Evolutionary conservation across 2,888 invertebrate species (phyloP).

Genomic region (Smittia sp.): DNA sequence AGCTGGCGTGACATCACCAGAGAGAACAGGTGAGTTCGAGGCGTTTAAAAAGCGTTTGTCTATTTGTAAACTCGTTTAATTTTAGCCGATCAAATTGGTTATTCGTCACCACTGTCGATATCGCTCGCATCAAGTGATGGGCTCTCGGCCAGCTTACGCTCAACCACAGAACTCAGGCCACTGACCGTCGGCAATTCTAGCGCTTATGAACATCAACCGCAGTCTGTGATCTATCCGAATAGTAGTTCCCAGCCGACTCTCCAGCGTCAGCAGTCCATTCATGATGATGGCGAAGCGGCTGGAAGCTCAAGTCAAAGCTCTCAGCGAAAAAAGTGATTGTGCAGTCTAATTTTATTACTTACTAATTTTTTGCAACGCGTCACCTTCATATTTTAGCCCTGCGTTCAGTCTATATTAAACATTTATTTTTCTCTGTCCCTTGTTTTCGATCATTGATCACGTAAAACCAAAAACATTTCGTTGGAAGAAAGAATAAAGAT

Average conservation of each 20-base stretch:
- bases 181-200: constrained; percentile 45
- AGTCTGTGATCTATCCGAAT: not conserved
- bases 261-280: constrained; percentile 26
- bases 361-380: too few species aligned
- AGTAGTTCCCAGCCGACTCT: not conserved
- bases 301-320: not conserved
- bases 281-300: constrained; percentile 5
- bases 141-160: constrained; percentile 52
- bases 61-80: not conserved
- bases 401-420: too few species aligned
- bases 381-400: too few species aligned
- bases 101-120: constrained; percentile 62
- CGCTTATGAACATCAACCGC: not conserved
- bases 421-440: too few species aligned
- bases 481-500: too few species aligned
- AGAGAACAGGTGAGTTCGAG: constrained; percentile 49
- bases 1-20: constrained; percentile 50
- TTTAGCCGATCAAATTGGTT: constrained; percentile 54
- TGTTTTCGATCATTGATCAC: too few species aligned
- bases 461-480: too few species aligned
- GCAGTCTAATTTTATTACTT: too few species aligned
- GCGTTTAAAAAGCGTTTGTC: not conserved
- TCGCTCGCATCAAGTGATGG: constrained; percentile 63
- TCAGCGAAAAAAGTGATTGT: constrained; percentile 8
- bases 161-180: constrained; percentile 58